Base-by-base conservation (phyloP, 2,888 invertebrate species). In the Neuroscelio doddi region DNA sequence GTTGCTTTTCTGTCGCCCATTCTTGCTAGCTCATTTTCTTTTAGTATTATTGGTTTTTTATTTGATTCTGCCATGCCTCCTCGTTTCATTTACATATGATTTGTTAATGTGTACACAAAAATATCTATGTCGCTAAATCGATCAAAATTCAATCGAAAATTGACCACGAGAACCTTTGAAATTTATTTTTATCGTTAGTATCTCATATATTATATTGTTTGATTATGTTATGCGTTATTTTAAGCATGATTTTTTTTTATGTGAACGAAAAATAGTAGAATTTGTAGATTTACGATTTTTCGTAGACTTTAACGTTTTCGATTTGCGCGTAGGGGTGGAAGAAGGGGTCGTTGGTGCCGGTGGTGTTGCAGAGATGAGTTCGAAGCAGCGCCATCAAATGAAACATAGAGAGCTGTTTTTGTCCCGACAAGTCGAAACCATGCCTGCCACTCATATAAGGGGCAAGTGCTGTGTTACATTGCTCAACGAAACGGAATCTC, bases 381-480 rank as follows among this genome's bases (percentile, higher is more conserved):
- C 92, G 74, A 94, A 95, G 85, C 94, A 96, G 86, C 91, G 94
- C 80, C 96, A 97, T 87, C 96, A 97, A 87, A 91, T 98, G 85
- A 96, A 96, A 86, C 98, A 99, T 86, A 91, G 98, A 80, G 99
- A 99, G 87, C 89, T 99, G 82, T 99, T 99, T 88, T 90, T 99
- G 73, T 98, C 98, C 45, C 92, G 98, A 77, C 95, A 95, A 89
- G 95, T 97, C 80, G 98, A 99, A 87, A 98, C 97, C 62, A 89
- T 99, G 86, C 97, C 98, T 64, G 98, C 98, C 74, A 98, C 98
- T 65, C 96, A 98, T 88, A 99, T 99, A 81, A 91, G 99, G 84
- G 99, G 98, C 86, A 99, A 99, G 89, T 99, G 99, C 88, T 93
- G 95, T 77, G 99, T 99, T 79, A 98, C 98, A 75, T 89, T 99